A percentile compares a stretch with the other conserved stretches of the same genome.
Conservation (phyloP, 2,113 vertebrate species). For the Martes martes region DNA sequence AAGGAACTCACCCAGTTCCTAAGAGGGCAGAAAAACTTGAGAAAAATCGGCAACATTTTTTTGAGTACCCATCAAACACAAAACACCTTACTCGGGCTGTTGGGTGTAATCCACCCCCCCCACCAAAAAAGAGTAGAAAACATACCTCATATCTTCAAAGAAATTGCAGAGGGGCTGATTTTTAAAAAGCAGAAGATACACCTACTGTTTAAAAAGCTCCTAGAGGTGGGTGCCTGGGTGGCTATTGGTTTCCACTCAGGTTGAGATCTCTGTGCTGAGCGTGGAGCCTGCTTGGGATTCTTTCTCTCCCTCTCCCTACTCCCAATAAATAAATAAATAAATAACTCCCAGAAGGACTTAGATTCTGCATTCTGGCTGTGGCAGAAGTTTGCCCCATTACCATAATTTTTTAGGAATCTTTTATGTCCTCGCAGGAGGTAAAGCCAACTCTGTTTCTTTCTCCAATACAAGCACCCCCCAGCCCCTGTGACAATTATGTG, state of each 20-base stretch:
- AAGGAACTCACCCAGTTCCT: neutral
- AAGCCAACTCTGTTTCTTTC: conserved; percentile 80
- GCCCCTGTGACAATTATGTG: conserved; percentile 55
- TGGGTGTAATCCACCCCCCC: neutral
- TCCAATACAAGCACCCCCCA: conserved; percentile 75
- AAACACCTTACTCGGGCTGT: neutral
- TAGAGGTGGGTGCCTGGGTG: neutral
- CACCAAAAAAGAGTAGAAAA: neutral
- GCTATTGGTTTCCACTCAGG: neutral
- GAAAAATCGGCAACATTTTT: neutral
- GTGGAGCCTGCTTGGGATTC: neutral
- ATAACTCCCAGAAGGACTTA: neutral
- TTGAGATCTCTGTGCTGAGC: neutral
- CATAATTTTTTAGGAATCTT: conserved; percentile 83
- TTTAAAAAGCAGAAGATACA: neutral
- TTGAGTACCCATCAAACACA: neutral
- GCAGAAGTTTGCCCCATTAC: neutral
- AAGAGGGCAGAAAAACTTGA: neutral
- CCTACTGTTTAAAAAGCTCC: neutral
- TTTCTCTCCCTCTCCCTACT: neutral
- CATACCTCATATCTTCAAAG: neutral
- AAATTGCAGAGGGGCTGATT: neutral
- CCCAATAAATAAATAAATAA: neutral
- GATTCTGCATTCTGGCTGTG: neutral
- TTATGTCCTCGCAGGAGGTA: conserved; percentile 68